These are phyloP conservation scores for Bathybates hornii DNA, from an alignment of 2,113 vertebrate species.

Conservation along the genomic window DNA sequence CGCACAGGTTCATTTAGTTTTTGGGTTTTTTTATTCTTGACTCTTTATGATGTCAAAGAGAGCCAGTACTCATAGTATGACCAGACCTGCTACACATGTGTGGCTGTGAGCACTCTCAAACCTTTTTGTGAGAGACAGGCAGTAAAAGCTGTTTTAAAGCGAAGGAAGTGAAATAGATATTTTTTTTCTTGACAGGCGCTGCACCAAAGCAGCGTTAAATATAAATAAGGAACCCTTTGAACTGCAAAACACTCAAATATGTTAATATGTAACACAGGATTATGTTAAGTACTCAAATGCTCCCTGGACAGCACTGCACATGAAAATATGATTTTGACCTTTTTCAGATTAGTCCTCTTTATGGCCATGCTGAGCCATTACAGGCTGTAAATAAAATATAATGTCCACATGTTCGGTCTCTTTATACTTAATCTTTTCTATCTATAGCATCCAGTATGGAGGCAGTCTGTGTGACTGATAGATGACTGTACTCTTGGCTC, in stretches of 20 bases:
- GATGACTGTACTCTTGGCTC: conserved; percentile 17
- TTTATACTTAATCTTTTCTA: background rate
- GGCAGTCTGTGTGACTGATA: conserved; percentile 22
- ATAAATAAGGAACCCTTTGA: background rate
- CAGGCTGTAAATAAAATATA: background rate
- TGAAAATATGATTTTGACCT: background rate
- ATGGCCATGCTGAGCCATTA: background rate
- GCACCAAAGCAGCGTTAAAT: background rate
- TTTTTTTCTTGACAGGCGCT: background rate
- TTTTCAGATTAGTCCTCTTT: background rate
- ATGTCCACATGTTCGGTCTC: background rate
- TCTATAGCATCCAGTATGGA: background rate
- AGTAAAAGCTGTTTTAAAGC: background rate
- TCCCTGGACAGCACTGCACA: background rate
- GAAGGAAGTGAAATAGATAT: background rate
- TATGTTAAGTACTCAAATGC: background rate
- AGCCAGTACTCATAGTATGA: background rate
- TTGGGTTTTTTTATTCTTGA: fast-evolving
- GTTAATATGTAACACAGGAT: background rate
- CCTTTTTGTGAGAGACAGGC: background rate
- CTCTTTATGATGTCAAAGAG: background rate
- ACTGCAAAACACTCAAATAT: background rate
- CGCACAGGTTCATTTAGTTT: background rate
- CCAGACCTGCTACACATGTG: background rate
- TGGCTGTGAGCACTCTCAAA: background rate